phyloP scores from a whole-genome alignment of 2,888 invertebrate genomes.

The Psococerastis gibbosa region DNA sequence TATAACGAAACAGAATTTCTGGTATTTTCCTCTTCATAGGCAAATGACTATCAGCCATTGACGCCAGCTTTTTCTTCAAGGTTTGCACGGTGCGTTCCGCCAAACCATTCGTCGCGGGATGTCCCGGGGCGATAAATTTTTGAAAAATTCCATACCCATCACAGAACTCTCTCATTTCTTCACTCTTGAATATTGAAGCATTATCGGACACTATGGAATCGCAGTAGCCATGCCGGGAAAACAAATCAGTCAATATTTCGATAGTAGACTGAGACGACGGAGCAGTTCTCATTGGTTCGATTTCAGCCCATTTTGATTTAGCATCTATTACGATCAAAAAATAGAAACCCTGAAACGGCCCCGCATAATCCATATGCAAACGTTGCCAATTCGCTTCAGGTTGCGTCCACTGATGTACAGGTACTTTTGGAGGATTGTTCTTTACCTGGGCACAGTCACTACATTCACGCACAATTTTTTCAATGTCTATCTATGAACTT shows the following conservation, averaged over 20 bases:
- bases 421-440: slow-evolving; percentile 17
- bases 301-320: too few species aligned
- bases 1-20: slow-evolving; percentile 14
- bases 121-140: slow-evolving; percentile 16
- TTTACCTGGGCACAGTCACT: slow-evolving; percentile 17
- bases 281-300: too few species aligned
- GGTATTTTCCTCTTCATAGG: slow-evolving; percentile 13
- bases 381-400: slow-evolving; percentile 19
- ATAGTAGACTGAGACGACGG: slow-evolving; percentile 17
- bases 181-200: slow-evolving; percentile 18
- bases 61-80: slow-evolving; percentile 12
- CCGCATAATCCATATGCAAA: slow-evolving; percentile 20
- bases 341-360: too few species aligned
- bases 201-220: slow-evolving; percentile 18
- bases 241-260: slow-evolving; percentile 16
- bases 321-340: too few species aligned
- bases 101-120: slow-evolving; percentile 11
- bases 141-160: slow-evolving; percentile 16
- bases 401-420: slow-evolving; percentile 18
- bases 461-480: slow-evolving; percentile 17
- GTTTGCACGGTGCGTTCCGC: slow-evolving; percentile 14
- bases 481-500: slow-evolving; percentile 19
- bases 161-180: slow-evolving; percentile 17
- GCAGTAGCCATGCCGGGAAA: slow-evolving; percentile 18
- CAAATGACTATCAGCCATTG: slow-evolving; percentile 5